Conservation (phyloP, 2,113 vertebrate genomes). For the Narcine bancroftii region DNA sequence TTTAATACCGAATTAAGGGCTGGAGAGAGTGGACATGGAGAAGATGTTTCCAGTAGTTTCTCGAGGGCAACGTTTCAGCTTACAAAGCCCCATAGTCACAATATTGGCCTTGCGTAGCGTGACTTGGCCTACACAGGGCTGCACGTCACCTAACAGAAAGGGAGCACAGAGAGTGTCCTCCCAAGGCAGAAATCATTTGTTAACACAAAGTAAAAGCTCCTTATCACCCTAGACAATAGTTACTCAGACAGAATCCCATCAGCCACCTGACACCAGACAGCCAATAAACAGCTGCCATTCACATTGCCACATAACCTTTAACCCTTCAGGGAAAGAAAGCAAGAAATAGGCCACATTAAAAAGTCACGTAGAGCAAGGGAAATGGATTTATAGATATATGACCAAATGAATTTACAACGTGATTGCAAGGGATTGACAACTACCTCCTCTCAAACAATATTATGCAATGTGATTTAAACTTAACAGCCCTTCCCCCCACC, state of each 20-base stretch:
- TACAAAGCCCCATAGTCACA: too few relatives aligned
- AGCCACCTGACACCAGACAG: background rate
- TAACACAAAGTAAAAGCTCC: background rate
- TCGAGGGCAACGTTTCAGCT: too few relatives aligned
- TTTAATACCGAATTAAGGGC: too few relatives aligned
- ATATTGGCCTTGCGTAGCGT: too few relatives aligned
- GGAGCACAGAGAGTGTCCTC: too few relatives aligned
- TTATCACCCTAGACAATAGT: background rate
- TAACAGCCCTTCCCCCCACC: too few relatives aligned
- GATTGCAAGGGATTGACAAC: too few relatives aligned
- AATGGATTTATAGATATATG: background rate
- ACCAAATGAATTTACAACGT: too few relatives aligned
- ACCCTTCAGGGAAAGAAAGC: background rate
- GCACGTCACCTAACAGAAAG: background rate
- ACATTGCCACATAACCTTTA: background rate
- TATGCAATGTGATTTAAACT: too few relatives aligned
- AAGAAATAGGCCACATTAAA: background rate
- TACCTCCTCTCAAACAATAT: too few relatives aligned
- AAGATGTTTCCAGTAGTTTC: too few relatives aligned
- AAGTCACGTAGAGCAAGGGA: background rate
- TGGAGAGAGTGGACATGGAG: too few relatives aligned
- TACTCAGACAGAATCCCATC: background rate
- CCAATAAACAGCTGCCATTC: background rate
- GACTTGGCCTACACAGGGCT: background rate
- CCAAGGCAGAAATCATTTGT: background rate